Evolutionary conservation across 2,888 invertebrate species (phyloP).

Genomic region (Charanyca ferruginea): DNA sequence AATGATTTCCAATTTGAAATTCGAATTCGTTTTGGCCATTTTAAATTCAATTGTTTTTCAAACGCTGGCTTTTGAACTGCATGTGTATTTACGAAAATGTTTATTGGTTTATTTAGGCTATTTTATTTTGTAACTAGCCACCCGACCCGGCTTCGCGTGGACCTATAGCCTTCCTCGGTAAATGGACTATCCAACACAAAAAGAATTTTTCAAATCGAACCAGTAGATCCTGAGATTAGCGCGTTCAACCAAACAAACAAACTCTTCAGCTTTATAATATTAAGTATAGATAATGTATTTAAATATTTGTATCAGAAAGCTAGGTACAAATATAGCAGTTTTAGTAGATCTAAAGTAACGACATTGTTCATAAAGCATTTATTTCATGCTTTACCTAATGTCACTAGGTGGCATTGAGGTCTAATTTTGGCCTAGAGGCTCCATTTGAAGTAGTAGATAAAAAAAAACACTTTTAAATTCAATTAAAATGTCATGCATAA

Average conservation of each 20-base stretch:
- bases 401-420: constrained; percentile 49
- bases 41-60: constrained; percentile 9
- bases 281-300: too few relatives aligned
- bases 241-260: too few relatives aligned
- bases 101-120: neutral
- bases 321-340: too few relatives aligned
- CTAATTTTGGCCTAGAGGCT: constrained; percentile 16
- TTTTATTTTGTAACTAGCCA: neutral
- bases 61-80: neutral
- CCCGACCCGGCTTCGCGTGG: too few relatives aligned
- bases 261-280: too few relatives aligned
- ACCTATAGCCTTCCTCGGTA: too few relatives aligned
- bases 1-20: constrained; percentile 55
- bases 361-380: constrained; percentile 10
- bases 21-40: constrained; percentile 23
- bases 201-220: too few relatives aligned
- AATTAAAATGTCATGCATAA: neutral
- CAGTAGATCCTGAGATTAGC: too few relatives aligned
- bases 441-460: neutral
- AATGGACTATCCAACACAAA: too few relatives aligned
- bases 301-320: too few relatives aligned
- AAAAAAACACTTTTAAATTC: neutral
- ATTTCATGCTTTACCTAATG: constrained; percentile 46
- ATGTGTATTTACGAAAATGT: neutral
- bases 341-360: constrained; percentile 2